Conservation (phyloP, 2,113 vertebrate species). For the Onychorhynchus coronatus region DNA sequence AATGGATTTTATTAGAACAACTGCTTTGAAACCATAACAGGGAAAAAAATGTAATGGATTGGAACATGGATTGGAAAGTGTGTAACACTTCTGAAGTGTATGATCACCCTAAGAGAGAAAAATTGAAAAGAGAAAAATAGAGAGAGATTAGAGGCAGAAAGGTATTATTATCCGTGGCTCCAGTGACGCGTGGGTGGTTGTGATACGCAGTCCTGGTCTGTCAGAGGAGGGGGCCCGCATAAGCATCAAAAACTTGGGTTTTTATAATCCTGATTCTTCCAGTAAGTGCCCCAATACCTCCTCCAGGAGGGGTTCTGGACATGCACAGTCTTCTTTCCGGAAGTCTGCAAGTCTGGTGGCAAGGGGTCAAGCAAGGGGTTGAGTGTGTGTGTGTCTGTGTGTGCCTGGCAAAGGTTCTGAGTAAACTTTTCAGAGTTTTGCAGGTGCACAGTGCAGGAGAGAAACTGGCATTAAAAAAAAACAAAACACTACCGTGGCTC, state of each 20-base stretch:
- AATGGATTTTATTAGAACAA: background rate
- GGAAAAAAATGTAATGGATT: background rate
- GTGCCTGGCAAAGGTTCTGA: background rate
- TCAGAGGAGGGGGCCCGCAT: background rate
- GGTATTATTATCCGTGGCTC: background rate
- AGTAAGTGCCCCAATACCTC: background rate
- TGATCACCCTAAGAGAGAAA: background rate
- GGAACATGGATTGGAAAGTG: background rate
- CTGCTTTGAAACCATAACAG: background rate
- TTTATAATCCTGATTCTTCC: background rate
- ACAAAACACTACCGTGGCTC: background rate
- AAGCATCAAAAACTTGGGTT: background rate
- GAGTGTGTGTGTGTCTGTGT: background rate
- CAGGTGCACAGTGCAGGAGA: background rate
- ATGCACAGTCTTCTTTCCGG: background rate
- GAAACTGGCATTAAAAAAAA: background rate
- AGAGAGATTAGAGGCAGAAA: too few relatives aligned
- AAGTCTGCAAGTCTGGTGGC: background rate
- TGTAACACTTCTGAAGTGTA: background rate
- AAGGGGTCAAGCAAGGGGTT: background rate
- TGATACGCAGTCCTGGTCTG: background rate
- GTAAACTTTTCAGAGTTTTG: background rate
- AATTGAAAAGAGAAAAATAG: background rate
- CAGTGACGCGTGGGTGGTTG: fast-evolving
- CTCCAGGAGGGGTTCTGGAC: background rate